Base-by-base conservation (phyloP, 2,113 vertebrate species). In the Mobula hypostoma region DNA sequence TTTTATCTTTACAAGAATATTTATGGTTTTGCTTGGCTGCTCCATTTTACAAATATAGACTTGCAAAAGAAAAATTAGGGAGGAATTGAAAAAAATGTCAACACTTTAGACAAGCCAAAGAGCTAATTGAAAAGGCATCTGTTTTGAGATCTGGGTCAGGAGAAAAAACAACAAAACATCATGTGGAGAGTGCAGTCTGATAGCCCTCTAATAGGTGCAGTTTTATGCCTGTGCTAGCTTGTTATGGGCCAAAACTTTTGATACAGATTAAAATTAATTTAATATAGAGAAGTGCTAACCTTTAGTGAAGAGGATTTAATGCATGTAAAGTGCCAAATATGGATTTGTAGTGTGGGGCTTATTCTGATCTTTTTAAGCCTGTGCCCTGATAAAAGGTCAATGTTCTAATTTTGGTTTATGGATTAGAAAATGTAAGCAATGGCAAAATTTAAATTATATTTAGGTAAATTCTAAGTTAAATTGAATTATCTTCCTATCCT, bases 261-360 rank as follows among this genome's bases (percentile, higher is more conserved):
- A 88, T n/a, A 32, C 70, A 93, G 36, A 74, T 92, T 74, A 74
- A 74, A 74, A 32, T 93, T 70, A 29, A 76, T 74, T 93, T 93
- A 93, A 93, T 90, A 66, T 66, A 32, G 61, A 66, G 12, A 90
- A 66, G 63, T 93, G 91, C 91, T 56, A 93, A 76, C 70, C 91
- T 56, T 74, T 74, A 32, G 58, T 0, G 21, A 74, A 40, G 36
- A 74, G 91, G 91, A 93, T 93, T 93, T 93, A 21, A 7, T 76
- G 36, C 0, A 27, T 93, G 68, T 74, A 74, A 93, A 74, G 85
- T 90, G 85, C 66, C 85, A 66, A 32, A 90, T 85, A 91, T 56
- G 24, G 91, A 74, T 72, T 93, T 74, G 68, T 32, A 70, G 66
- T 24, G 14, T 66, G 40, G 1, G 63, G 21, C 70, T 92, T 92